These are phyloP conservation scores for Sceloporus tristichus DNA, from an alignment of 2,113 vertebrate genomes.

Conservation along the genomic window DNA sequence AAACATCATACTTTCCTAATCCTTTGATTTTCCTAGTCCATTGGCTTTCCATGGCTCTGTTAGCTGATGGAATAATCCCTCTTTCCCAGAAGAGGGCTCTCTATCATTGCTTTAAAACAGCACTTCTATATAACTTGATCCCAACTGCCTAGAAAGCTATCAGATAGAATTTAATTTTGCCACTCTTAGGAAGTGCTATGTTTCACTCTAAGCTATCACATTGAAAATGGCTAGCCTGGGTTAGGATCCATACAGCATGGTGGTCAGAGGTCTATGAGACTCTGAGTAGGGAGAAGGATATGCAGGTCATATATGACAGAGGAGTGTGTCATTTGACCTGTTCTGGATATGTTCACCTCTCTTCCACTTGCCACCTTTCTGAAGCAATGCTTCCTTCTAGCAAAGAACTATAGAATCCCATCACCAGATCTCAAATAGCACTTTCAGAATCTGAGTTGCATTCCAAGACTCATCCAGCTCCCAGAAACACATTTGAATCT, in stretches of 20 bases:
- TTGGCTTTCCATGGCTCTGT: not conserved
- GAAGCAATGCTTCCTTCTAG: not conserved
- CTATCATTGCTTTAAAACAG: conserved; percentile 53
- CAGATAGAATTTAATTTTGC: conserved; percentile 27
- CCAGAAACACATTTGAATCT: not conserved
- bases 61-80: not conserved
- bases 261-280: not conserved
- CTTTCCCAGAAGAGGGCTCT: conserved; percentile 73
- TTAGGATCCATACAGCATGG: not conserved
- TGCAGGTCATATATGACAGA: not conserved
- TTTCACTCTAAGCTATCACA: not conserved
- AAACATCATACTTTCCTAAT: not conserved
- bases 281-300: not conserved
- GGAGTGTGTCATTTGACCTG: not conserved
- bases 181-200: conserved; percentile 9
- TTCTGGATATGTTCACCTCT: not conserved
- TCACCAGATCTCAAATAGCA: not conserved
- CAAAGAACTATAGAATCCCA: not conserved
- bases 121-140: not conserved
- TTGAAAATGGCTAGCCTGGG: not conserved
- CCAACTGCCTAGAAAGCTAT: conserved; percentile 9
- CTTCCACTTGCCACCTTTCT: not conserved
- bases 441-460: too few relatives aligned
- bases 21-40: not conserved
- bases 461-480: not conserved